Evolutionary conservation across 2,888 invertebrate genomes (phyloP).

Genomic region (Nysson spinosus): DNA sequence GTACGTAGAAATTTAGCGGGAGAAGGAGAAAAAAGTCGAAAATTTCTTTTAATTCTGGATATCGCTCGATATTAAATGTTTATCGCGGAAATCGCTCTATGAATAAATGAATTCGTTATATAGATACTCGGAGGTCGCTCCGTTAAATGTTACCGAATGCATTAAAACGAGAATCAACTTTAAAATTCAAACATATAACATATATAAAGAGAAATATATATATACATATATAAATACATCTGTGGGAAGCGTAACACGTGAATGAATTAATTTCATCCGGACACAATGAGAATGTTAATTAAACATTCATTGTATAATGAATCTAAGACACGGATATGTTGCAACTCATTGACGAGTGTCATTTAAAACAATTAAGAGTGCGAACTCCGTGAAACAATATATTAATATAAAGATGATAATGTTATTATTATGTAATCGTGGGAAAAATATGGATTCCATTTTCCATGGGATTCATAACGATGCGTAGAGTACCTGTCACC

Average conservation of each 20-base stretch:
- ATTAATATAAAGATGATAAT: constrained; percentile 23
- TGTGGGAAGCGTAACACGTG: constrained; percentile 15
- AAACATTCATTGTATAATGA: no score
- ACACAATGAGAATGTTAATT: no score
- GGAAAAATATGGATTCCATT: constrained; percentile 10
- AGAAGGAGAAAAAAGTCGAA: constrained; percentile 15
- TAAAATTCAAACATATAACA: constrained; percentile 33
- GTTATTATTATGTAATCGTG: constrained; percentile 26
- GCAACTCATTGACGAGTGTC: no score
- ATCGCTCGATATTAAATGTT: constrained; percentile 26
- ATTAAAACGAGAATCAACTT: constrained; percentile 26
- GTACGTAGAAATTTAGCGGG: constrained; percentile 25
- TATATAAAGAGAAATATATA: constrained; percentile 18
- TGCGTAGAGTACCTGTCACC: constrained; percentile 43
- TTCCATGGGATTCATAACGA: constrained; percentile 20
- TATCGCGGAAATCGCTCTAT: constrained; percentile 35
- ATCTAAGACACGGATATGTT: no score
- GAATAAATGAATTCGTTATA: no score
- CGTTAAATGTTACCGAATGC: constrained; percentile 24
- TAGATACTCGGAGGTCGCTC: constrained; percentile 45
- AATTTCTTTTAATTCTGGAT: constrained; percentile 37
- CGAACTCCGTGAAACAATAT: no score
- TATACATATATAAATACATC: constrained; percentile 6
- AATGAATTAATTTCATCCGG: no score
- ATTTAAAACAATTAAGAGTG: no score